Percentiles rank a stretch among this genome's conserved stretches.
Conservation (phyloP, 2,797 vertebrate genomes). For the Alauda arvensis region DNA sequence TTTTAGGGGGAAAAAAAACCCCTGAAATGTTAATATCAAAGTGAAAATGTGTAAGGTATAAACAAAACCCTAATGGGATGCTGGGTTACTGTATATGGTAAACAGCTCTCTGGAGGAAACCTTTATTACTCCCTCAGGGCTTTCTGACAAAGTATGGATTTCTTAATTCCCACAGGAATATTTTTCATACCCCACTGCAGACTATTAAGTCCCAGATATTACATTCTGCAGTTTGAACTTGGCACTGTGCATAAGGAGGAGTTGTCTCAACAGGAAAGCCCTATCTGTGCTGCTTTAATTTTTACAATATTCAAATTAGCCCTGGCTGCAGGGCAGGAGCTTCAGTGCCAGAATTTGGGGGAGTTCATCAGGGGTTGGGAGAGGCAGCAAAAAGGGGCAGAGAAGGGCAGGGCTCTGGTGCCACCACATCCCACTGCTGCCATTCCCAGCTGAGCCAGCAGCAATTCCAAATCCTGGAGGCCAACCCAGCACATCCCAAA, state of each 20-base stretch:
- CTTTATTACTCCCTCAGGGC: constrained; percentile 71
- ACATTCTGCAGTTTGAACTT: constrained; percentile 73
- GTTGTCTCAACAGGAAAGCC: constrained; percentile 58
- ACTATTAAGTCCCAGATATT: constrained; percentile 76
- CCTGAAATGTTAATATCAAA: constrained; percentile 35
- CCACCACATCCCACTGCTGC: constrained; percentile 25
- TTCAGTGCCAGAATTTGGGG: constrained; percentile 52
- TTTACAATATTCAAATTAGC: constrained; percentile 69
- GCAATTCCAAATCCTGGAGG: neutral
- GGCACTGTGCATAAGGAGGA: constrained; percentile 61
- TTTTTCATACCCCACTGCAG: constrained; percentile 75
- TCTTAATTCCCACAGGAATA: constrained; percentile 75
- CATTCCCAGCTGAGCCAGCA: neutral
- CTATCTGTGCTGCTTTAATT: constrained; percentile 47
- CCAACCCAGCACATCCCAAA: constrained; percentile 32
- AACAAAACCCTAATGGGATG: constrained; percentile 56
- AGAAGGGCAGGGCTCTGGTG: constrained; percentile 24
- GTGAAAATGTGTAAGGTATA: constrained; percentile 56
- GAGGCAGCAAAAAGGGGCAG: neutral
- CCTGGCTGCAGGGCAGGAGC: constrained; percentile 61
- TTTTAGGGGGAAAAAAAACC: neutral
- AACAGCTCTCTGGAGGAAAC: constrained; percentile 70
- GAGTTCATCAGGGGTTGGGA: constrained; percentile 33
- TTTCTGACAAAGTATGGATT: constrained; percentile 71
- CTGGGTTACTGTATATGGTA: constrained; percentile 61